Conservation (phyloP, 2,888 invertebrate species). For the Chydorus sphaericus region DNA sequence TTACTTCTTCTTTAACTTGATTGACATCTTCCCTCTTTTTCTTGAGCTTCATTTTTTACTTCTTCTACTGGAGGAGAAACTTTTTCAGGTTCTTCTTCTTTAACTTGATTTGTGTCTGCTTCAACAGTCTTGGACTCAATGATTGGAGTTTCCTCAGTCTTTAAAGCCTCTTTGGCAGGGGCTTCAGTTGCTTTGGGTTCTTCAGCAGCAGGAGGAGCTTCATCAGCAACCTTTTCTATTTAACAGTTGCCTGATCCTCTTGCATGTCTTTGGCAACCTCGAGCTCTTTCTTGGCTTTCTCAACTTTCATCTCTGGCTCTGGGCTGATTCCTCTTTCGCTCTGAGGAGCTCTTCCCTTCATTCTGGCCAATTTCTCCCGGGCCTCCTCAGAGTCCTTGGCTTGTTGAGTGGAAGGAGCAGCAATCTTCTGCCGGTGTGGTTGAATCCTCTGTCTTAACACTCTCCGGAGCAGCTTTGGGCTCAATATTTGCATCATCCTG, state of each 20-base stretch:
- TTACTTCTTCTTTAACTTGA: conserved; percentile 16
- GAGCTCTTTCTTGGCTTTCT: background rate
- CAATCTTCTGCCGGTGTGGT: background rate
- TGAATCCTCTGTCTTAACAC: no score
- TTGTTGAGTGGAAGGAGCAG: background rate
- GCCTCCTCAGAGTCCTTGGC: background rate
- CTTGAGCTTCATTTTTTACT: no score
- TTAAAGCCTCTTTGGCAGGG: background rate
- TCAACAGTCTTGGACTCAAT: no score
- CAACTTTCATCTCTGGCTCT: conserved; percentile 1
- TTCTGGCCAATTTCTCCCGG: background rate
- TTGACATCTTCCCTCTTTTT: background rate
- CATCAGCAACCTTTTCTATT: background rate
- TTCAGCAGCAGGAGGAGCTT: background rate
- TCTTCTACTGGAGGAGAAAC: no score
- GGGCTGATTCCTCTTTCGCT: background rate
- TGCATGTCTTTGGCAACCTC: background rate
- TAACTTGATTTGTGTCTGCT: no score
- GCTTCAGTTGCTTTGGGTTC: background rate
- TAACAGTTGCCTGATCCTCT: background rate
- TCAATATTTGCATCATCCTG: background rate
- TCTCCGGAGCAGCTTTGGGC: background rate
- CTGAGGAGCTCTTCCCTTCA: background rate
- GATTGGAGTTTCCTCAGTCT: no score
- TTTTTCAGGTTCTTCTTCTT: no score